Evolutionary conservation across 2,113 vertebrate species (phyloP).

Genomic region (Halichoeres trimaculatus): DNA sequence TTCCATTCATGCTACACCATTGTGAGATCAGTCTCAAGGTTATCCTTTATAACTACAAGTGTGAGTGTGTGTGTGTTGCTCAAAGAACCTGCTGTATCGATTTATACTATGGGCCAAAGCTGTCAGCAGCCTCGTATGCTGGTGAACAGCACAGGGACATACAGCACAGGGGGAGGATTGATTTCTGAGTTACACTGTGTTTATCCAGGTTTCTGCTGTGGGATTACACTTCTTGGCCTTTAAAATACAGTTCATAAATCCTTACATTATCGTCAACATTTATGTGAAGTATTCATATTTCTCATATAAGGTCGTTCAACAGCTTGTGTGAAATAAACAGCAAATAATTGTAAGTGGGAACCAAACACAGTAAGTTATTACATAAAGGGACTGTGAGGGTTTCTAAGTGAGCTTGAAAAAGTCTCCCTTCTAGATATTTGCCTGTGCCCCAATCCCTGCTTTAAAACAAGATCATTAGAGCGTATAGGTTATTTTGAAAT

Average conservation of each 20-base stretch:
- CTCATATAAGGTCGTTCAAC: too few species aligned
- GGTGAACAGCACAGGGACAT: constrained; percentile 55
- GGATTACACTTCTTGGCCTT: background rate
- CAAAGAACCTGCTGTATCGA: constrained; percentile 74
- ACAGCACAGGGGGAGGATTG: constrained; percentile 36
- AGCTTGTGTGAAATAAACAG: too few species aligned
- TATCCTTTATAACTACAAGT: constrained; percentile 40
- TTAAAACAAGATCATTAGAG: too few species aligned
- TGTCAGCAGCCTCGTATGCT: constrained; percentile 70
- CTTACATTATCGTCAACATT: background rate
- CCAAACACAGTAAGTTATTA: too few species aligned
- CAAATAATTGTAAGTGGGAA: too few species aligned
- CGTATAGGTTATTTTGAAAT: too few species aligned
- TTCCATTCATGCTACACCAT: constrained; percentile 40
- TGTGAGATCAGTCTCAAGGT: constrained; percentile 66
- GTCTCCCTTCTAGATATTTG: too few species aligned
- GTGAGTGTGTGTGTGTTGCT: constrained; percentile 42
- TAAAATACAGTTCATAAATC: background rate
- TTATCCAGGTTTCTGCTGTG: constrained; percentile 22
- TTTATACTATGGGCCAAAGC: constrained; percentile 65
- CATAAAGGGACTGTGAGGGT: too few species aligned
- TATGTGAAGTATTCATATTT: too few species aligned
- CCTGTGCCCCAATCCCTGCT: too few species aligned
- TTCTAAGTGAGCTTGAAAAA: too few species aligned
- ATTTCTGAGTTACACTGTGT: constrained; percentile 44